A percentile compares a stretch with the other conserved stretches of the same genome.
Conservation (phyloP, 2,113 vertebrate genomes). For the Hymenochirus boettgeri region DNA sequence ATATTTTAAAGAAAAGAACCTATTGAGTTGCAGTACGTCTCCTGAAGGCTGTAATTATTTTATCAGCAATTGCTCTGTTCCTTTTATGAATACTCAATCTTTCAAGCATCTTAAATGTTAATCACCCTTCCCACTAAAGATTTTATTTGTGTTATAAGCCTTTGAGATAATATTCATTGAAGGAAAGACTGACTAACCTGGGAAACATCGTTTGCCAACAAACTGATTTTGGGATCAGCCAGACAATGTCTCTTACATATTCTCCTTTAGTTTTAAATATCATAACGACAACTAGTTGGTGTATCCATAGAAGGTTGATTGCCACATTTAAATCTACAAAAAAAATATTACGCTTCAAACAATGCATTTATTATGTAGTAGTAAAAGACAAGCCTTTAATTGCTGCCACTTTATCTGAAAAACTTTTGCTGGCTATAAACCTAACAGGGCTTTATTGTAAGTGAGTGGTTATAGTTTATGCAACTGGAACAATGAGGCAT, state of each 20-base stretch:
- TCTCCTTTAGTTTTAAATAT: conserved; percentile 19
- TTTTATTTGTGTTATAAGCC: conserved; percentile 14
- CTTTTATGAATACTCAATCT: background rate
- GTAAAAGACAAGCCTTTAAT: conserved; percentile 40
- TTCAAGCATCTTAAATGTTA: conserved; percentile 6
- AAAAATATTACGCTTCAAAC: conserved; percentile 37
- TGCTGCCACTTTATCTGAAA: conserved; percentile 36
- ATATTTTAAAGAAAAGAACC: background rate
- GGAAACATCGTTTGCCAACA: conserved; percentile 26
- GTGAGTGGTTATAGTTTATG: conserved; percentile 34
- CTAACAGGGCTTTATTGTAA: conserved; percentile 39
- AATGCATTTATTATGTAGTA: conserved; percentile 41
- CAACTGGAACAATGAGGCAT: conserved; percentile 22
- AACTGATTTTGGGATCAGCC: conserved; percentile 21
- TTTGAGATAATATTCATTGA: conserved; percentile 35
- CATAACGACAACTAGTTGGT: conserved; percentile 17
- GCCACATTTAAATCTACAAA: conserved; percentile 26
- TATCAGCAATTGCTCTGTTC: background rate
- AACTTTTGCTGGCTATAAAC: conserved; percentile 37
- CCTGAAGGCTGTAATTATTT: background rate
- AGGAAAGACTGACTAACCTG: conserved; percentile 6
- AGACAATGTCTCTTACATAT: conserved; percentile 28
- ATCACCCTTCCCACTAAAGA: conserved; percentile 8
- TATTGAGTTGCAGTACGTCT: background rate
- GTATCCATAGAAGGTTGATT: conserved; percentile 17